Conservation (phyloP, 1,140 invertebrate genomes). For the Drosophila sturtevanti region DNA sequence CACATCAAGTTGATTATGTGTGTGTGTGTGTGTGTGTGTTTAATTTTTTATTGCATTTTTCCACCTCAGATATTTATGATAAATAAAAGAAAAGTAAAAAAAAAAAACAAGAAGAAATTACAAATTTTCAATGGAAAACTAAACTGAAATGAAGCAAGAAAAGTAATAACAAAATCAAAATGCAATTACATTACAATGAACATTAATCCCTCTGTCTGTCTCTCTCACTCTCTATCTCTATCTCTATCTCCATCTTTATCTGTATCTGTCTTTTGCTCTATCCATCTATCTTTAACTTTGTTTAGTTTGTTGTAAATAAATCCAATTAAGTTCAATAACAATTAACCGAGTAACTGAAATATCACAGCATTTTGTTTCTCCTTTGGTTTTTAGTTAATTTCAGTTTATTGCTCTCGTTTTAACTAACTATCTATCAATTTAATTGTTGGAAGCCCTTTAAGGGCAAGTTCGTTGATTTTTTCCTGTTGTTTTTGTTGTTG, state of each 20-base stretch:
- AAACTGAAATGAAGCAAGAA: slow-evolving; percentile 8
- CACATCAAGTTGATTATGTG: slow-evolving; percentile 19
- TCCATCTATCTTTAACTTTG: neutral
- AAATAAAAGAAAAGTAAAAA: neutral
- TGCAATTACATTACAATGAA: slow-evolving; percentile 38
- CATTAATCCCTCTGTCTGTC: slow-evolving; percentile 17
- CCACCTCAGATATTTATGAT: slow-evolving; percentile 16
- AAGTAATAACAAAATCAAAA: slow-evolving; percentile 4
- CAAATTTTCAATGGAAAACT: slow-evolving; percentile 38
- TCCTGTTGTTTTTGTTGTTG: neutral
- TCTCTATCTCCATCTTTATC: slow-evolving; percentile 24
- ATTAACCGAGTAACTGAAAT: slow-evolving; percentile 44
- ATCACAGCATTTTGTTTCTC: slow-evolving; percentile 12
- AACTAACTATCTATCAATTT: slow-evolving; percentile 30
- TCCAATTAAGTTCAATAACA: slow-evolving; percentile 72
- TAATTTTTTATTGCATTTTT: slow-evolving; percentile 40
- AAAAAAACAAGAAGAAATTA: slow-evolving; percentile 18
- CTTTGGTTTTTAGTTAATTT: slow-evolving; percentile 39
- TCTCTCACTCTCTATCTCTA: slow-evolving; percentile 20
- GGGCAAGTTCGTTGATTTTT: slow-evolving; percentile 62
- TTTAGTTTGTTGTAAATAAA: slow-evolving; percentile 46
- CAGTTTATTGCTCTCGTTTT: slow-evolving; percentile 52
- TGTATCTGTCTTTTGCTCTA: slow-evolving; percentile 17
- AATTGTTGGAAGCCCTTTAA: slow-evolving; percentile 62
- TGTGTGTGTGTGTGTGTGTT: slow-evolving; percentile 12